Conservation (phyloP, 1,140 invertebrate genomes). For the Cyphomyrmex costatus region DNA sequence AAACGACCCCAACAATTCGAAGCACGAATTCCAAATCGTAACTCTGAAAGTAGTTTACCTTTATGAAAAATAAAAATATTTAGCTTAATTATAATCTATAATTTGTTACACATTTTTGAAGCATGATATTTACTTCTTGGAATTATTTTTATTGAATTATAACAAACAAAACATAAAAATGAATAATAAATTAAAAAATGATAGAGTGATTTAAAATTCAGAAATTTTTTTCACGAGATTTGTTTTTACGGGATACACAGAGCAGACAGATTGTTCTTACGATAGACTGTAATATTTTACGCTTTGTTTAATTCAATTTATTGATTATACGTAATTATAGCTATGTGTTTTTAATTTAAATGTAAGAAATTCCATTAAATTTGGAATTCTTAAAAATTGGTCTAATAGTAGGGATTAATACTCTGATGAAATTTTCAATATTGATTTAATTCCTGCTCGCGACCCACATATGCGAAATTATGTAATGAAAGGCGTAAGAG, state of each 20-base stretch:
- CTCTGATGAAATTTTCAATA: constrained; percentile 42
- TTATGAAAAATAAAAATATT: background rate
- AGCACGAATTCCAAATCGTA: background rate
- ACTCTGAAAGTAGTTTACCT: background rate
- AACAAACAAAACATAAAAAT: background rate
- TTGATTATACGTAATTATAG: no score
- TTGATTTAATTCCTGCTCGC: constrained; percentile 53
- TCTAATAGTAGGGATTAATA: constrained; percentile 17
- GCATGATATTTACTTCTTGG: background rate
- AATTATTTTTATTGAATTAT: background rate
- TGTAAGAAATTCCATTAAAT: background rate
- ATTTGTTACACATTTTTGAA: background rate
- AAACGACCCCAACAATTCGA: background rate
- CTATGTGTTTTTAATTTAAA: background rate
- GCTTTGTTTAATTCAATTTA: background rate
- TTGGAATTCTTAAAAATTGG: constrained; percentile 24
- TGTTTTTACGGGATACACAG: background rate
- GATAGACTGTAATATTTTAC: background rate
- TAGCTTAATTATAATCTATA: background rate
- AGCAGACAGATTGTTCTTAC: background rate
- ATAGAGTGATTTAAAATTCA: background rate
- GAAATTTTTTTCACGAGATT: background rate
- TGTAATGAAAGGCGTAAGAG: constrained; percentile 49
- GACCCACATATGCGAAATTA: constrained; percentile 56
- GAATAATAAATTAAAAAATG: background rate